Base-by-base conservation (phyloP, 2,888 invertebrate genomes). In the Sipunculus nudus region DNA sequence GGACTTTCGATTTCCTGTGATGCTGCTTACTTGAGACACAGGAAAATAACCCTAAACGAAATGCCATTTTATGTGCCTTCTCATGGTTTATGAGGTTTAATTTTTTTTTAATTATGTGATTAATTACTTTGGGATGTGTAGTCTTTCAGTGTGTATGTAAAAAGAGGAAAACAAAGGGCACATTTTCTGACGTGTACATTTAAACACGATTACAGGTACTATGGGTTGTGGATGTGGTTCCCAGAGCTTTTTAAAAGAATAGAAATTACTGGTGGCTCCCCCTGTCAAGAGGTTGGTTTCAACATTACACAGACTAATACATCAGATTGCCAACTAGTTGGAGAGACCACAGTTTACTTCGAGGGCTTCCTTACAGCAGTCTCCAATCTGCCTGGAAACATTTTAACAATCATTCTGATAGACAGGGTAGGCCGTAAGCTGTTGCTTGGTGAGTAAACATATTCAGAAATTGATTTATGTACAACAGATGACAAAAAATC, bases 181-280 rank as follows among this genome's bases (percentile, higher is more conserved):
- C n/a, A n/a, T n/a, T n/a, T n/a, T n/a, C n/a, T n/a, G n/a, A n/a
- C n/a, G n/a, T n/a, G n/a, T n/a, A n/a, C n/a, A n/a, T n/a, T n/a
- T n/a, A n/a, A n/a, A n/a, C n/a, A n/a, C n/a, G n/a, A 48, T 84
- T 81, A 19, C 85, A 90, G 92, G 58, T 96, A 94, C 84, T 96
- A 96, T 82, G 95, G 95, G 41, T 86, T 96, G 55, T 94, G 94
- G 92, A 93, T 96, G 92, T 96, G 96, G 96, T 94, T 95, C 85
- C 95, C 95, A 0, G 94, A 95, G 85, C 87, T 96, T 79, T 96
- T 95, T 85, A 92, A 92, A 82, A 90, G 94, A 71, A 81, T 81
- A 67, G 85, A 84, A 81, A 83, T 78, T 63, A 70, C 73, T 53
- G 79, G 79, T 10, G 81, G 79, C 1, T 77, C 79, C 1, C 68